These are phyloP conservation scores for Chlorops oryzae DNA, from an alignment of 1,140 invertebrate genomes.

Conservation along the genomic window DNA sequence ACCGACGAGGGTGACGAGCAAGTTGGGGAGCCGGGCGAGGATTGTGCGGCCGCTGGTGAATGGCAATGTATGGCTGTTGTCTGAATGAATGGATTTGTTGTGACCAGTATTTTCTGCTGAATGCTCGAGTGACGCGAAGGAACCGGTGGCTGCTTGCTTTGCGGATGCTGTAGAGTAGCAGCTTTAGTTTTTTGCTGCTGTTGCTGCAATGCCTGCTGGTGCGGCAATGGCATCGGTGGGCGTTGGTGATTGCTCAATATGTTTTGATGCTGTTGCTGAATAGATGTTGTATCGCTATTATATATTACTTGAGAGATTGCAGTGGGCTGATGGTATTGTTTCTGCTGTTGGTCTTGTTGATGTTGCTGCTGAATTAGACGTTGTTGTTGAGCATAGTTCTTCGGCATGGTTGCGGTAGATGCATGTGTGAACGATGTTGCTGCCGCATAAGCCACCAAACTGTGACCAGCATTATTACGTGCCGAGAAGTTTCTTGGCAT, in stretches of 20 bases:
- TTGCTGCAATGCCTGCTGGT: conserved; percentile 21
- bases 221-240: conserved; percentile 37
- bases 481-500: conserved; percentile 36
- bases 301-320: too few species aligned
- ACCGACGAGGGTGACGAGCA: conserved; percentile 30
- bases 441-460: conserved; percentile 30
- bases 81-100: conserved; percentile 48
- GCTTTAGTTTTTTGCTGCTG: conserved; percentile 23
- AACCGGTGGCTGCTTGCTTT: conserved; percentile 31
- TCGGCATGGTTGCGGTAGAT: conserved; percentile 34
- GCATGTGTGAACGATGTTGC: conserved; percentile 21
- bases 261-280: conserved; percentile 17
- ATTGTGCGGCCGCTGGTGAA: conserved; percentile 30
- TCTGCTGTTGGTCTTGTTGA: conserved; percentile 26
- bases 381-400: conserved; percentile 37
- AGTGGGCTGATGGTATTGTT: conserved; percentile 42
- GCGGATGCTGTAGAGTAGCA: conserved; percentile 20
- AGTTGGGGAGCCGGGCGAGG: conserved; percentile 33
- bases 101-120: conserved; percentile 47
- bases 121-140: conserved; percentile 43
- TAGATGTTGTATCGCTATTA: too few species aligned
- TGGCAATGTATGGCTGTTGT: conserved; percentile 44
- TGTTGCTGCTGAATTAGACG: conserved; percentile 18
- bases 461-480: not conserved
- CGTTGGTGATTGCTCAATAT: conserved; percentile 25